A percentile compares a stretch with the other conserved stretches of the same genome.
These are phyloP conservation scores for Coptotermes formosanus DNA, from an alignment of 1,140 invertebrate species.

Conservation along the genomic window DNA sequence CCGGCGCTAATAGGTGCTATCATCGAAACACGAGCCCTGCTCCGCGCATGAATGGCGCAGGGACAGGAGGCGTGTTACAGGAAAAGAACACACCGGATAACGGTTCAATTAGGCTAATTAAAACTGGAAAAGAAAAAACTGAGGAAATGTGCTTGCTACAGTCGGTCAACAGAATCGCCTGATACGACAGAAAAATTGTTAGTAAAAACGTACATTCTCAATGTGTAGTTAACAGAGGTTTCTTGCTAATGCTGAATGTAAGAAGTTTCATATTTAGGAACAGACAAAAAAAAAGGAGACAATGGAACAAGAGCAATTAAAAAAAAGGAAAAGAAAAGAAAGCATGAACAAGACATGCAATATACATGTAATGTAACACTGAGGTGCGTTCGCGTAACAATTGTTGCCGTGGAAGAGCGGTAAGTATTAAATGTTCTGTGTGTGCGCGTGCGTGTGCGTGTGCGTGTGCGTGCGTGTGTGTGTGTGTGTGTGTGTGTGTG, in stretches of 20 bases:
- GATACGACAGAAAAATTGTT: too few species aligned
- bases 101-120: too few species aligned
- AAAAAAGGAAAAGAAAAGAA: not conserved
- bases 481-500: too few species aligned
- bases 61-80: not conserved
- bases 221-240: too few species aligned
- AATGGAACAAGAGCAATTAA: not conserved
- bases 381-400: too few species aligned
- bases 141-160: not conserved
- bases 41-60: not conserved
- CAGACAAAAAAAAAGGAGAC: not conserved
- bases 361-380: too few species aligned
- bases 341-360: not conserved
- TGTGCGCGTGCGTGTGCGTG: too few species aligned
- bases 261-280: not conserved
- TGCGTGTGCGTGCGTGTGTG: too few species aligned
- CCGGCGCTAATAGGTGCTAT: constrained; percentile 30
- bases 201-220: too few species aligned
- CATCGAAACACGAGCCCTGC: not conserved
- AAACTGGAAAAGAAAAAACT: not conserved
- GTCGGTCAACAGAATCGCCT: not conserved
- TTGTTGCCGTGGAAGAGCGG: too few species aligned
- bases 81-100: too few species aligned
- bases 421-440: too few species aligned
- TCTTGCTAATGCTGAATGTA: not conserved